Evolutionary conservation across 1,140 invertebrate species (phyloP).

Genomic region (Lutraria rhynchaena): DNA sequence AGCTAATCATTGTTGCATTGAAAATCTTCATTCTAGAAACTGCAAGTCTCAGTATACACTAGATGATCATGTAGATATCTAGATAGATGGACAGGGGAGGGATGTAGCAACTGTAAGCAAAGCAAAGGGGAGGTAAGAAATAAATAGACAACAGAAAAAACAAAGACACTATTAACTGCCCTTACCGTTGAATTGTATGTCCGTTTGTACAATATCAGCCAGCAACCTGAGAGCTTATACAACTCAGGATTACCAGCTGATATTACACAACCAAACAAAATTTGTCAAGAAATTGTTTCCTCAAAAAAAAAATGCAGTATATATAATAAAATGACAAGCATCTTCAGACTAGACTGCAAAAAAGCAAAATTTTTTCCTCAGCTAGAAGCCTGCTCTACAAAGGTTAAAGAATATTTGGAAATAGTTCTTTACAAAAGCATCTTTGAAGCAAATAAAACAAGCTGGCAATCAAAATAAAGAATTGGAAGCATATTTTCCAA

Average conservation of each 20-base stretch:
- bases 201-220: conserved; percentile 77
- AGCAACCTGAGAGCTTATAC: conserved; percentile 77
- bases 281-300: background rate
- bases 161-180: conserved; percentile 64
- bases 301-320: conserved; percentile 40
- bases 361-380: conserved; percentile 24
- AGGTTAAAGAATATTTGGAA: conserved; percentile 40
- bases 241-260: conserved; percentile 98
- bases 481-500: conserved; percentile 37
- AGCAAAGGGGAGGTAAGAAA: background rate
- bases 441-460: conserved; percentile 57
- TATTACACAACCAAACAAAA: conserved; percentile 88
- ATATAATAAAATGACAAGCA: conserved; percentile 52
- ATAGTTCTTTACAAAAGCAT: conserved; percentile 37
- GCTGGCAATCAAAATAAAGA: conserved; percentile 42
- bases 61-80: too few relatives aligned
- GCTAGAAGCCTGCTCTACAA: conserved; percentile 57
- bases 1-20: too few relatives aligned
- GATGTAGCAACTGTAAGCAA: conserved; percentile 25
- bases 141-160: conserved; percentile 17
- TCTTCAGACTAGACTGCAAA: conserved; percentile 55
- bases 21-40: too few relatives aligned
- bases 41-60: too few relatives aligned
- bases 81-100: too few relatives aligned
- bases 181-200: conserved; percentile 53